Percentiles rank a stretch among this genome's conserved stretches.
These are phyloP conservation scores for Rhyacophila evoluta DNA, from an alignment of 2,888 invertebrate species.

Conservation along the genomic window DNA sequence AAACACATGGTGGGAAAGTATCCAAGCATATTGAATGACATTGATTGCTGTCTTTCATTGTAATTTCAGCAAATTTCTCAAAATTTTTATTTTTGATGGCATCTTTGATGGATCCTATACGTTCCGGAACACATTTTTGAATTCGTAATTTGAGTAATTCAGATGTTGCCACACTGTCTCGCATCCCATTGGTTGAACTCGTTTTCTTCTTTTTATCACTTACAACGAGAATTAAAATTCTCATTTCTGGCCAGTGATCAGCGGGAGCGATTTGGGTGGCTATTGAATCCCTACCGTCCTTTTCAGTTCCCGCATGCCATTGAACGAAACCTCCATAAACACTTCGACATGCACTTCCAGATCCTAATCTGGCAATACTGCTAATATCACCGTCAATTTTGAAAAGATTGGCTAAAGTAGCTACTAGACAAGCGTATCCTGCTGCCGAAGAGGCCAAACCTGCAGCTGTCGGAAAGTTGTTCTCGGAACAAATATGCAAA, in stretches of 20 bases:
- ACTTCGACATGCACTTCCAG: slow-evolving; percentile 97
- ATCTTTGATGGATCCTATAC: slow-evolving; percentile 70
- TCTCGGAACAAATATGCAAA: slow-evolving; percentile 83
- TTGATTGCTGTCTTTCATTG: slow-evolving; percentile 98
- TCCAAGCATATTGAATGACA: slow-evolving; percentile 95
- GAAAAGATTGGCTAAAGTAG: slow-evolving; percentile 81
- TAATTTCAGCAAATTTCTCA: slow-evolving; percentile 86
- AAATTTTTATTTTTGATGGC: slow-evolving; percentile 81
- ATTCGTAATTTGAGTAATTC: slow-evolving; percentile 82
- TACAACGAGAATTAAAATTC: slow-evolving; percentile 89
- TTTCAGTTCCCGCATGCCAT: slow-evolving; percentile 82
- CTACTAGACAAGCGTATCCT: slow-evolving; percentile 94
- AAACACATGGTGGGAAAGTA: slow-evolving; percentile 93
- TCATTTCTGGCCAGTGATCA: slow-evolving; percentile 91
- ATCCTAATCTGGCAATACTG: slow-evolving; percentile 84
- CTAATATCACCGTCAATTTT: slow-evolving; percentile 81
- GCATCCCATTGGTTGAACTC: slow-evolving; percentile 93
- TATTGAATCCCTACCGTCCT: slow-evolving; percentile 80
- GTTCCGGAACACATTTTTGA: slow-evolving; percentile 78
- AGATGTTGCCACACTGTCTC: slow-evolving; percentile 82
- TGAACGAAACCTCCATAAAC: slow-evolving; percentile 94
- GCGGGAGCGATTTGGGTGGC: slow-evolving; percentile 80
- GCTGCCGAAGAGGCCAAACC: slow-evolving; percentile 98
- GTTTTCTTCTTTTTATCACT: slow-evolving; percentile 85
- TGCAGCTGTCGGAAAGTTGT: slow-evolving; percentile 99